Conservation (phyloP, 2,888 invertebrate species). For the Andrena fulva region DNA sequence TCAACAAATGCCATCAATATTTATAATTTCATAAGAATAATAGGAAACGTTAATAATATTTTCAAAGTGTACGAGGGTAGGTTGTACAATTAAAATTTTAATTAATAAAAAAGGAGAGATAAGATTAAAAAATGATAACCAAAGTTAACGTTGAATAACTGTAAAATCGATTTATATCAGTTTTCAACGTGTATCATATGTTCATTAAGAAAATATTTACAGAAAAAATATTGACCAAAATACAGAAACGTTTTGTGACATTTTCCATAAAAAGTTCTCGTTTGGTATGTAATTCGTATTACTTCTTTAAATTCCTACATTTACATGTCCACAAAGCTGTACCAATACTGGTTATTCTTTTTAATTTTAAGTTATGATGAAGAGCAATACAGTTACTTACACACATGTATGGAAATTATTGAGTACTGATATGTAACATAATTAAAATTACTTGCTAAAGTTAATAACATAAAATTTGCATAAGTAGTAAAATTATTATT, state of each 20-base stretch:
- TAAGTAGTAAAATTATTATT: constrained; percentile 37
- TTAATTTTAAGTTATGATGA: neutral
- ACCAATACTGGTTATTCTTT: neutral
- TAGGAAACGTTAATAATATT: constrained; percentile 54
- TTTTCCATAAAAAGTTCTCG: neutral
- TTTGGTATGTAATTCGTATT: neutral
- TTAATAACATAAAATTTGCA: constrained; percentile 52
- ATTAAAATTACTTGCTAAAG: constrained; percentile 6
- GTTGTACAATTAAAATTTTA: constrained; percentile 51
- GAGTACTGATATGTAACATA: neutral
- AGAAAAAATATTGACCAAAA: constrained; percentile 37
- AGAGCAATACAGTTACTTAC: neutral
- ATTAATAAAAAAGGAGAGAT: constrained; percentile 48
- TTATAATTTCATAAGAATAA: constrained; percentile 44
- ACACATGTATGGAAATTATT: neutral
- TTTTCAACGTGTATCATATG: constrained; percentile 54
- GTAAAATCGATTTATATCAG: constrained; percentile 62
- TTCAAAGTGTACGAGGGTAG: constrained; percentile 59
- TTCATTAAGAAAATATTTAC: constrained; percentile 51
- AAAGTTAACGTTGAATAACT: constrained; percentile 63
- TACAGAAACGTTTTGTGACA: constrained; percentile 34
- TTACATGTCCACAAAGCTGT: constrained; percentile 1
- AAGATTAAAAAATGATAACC: constrained; percentile 60
- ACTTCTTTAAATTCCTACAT: neutral
- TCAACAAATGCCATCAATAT: constrained; percentile 27